phyloP scores from a whole-genome alignment of 2,113 vertebrate species.

The Microcebus lehilahytsara region DNA sequence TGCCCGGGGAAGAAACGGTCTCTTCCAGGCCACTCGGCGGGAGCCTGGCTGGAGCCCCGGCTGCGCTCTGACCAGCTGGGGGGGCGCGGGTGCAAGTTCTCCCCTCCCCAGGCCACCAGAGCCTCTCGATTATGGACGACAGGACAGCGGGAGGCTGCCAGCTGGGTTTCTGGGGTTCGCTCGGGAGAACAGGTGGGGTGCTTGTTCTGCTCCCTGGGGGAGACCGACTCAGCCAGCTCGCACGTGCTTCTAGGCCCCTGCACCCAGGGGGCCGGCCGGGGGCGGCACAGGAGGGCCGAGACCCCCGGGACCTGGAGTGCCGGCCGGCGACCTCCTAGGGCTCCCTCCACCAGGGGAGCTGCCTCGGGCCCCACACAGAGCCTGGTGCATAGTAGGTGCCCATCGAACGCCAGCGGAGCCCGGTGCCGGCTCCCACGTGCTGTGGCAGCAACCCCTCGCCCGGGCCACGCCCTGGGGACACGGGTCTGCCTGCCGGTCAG shows the following conservation, averaged over 20 bases:
- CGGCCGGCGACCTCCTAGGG: not conserved
- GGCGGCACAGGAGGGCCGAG: rapidly evolving
- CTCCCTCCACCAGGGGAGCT: not conserved
- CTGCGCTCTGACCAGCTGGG: too few relatives aligned
- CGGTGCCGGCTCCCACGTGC: rapidly evolving
- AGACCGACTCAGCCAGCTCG: too few relatives aligned
- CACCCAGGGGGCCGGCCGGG: too few relatives aligned
- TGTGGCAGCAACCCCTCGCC: rapidly evolving
- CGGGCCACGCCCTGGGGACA: rapidly evolving
- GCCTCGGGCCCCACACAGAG: rapidly evolving
- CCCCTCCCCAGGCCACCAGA: not conserved
- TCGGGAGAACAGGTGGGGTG: too few relatives aligned
- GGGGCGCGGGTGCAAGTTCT: not conserved
- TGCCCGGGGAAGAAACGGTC: too few relatives aligned
- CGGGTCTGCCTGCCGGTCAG: rapidly evolving
- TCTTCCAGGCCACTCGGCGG: not conserved
- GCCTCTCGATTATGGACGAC: rapidly evolving
- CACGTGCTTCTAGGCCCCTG: too few relatives aligned
- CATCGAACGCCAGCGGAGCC: not conserved
- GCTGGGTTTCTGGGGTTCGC: not conserved
- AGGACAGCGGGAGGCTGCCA: not conserved
- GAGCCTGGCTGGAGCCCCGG: too few relatives aligned
- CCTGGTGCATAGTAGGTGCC: not conserved
- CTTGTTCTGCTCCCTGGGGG: not conserved
- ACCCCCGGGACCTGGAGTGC: not conserved